Evolutionary conservation across 92 coral and sea anemone genomes (phyloP), one percentile per base, ranked within the genome.

Genomic region (Virgularia gustaviana): DNA sequence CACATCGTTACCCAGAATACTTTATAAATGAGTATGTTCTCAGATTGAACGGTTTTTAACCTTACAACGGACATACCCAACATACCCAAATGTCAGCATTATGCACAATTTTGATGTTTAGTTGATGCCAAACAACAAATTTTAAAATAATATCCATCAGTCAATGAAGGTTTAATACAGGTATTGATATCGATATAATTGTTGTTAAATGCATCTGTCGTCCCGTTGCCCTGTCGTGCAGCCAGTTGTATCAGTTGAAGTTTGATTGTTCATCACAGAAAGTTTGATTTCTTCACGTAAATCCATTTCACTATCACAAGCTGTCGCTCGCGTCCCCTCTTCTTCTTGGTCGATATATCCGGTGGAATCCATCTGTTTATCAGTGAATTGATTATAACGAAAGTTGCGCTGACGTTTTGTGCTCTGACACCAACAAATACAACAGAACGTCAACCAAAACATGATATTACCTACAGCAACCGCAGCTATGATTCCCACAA

Each of bases 361-460:
- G 18, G 30, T 33, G 12, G 1, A 2, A 10, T 60, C 43, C 9
- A 29, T 49, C 20, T 55, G 75, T 49, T 68, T 22, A 13, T 34
- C 32, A 16, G 30, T 8, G 25, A 68, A 68, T 18, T 45, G 30
- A 1, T 44, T 43, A 68, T 68, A 68, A 15, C 75, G 75, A 23
- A 68, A 68, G 15, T 47, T 49, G 0, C 41, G 36, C 35, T 51
- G 32, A 24, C 55, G 31, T 0, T 33, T 33, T 39, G 45, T 24
- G 2, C 57, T 16, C 29, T 49, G 53, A 32, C 75, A 68, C 62
- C 60, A 49, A 22, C 75, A 49, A 59, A 68, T 4, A 30, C 75
- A 68, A 49, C 75, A 68, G 24, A 68, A 68, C 2, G 75, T 49
- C 28, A 68, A 27, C 75, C 75, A 68, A 22, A 68, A 68, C 9